Evolutionary conservation across 2,797 vertebrate genomes (phyloP), one percentile per base, ranked within the genome.

Genomic region (Eulemur rubriventer): DNA sequence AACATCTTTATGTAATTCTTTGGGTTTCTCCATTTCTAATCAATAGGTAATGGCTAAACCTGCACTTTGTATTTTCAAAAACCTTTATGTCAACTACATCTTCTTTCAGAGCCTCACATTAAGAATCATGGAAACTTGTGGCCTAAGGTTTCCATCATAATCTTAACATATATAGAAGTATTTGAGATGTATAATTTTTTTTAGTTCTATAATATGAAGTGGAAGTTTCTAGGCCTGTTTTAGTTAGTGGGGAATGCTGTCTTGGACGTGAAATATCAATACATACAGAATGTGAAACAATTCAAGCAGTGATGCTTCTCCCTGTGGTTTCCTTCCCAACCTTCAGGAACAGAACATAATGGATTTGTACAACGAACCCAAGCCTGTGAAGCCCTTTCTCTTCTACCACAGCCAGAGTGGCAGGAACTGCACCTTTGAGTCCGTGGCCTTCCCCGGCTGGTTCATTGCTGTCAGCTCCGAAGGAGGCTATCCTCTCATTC

Each of bases 371-470:
- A 22, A 46, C 0, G 2, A 78, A 0, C 3, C 2, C 0, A 1
- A 61, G n/a, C 73, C 93, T 0, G n/a, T 59, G 43, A 69, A 65
- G n/a, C 30, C 82, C 26, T 97, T 95, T 90, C 67, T 96, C 22
- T 97, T 97, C 85, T 97, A 95, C 55, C 96, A n/a, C 0, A 4
- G 4, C 0, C 8, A 4, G 82, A 86, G 0, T 1, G 88, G 81
- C 18, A 94, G 26, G 0, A 95, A 76, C 14, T 90, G 92, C 6
- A 85, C 87, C 17, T 97, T 96, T 0, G 82, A 97, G 79, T 97
- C 96, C 0, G 90, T 35, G 48, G 96, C 93, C 59, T 96, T 95
- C 63, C 94, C 76, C 1, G 52, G 93, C 11, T 97, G 96, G 94
- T 97, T 97, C 95, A 70, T 96, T 0, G 89, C 87, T 33, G 59